A percentile compares a stretch with the other conserved stretches of the same genome.
These are phyloP conservation scores for Monochamus saltuarius DNA, from an alignment of 1,140 invertebrate genomes.

Conservation along the genomic window DNA sequence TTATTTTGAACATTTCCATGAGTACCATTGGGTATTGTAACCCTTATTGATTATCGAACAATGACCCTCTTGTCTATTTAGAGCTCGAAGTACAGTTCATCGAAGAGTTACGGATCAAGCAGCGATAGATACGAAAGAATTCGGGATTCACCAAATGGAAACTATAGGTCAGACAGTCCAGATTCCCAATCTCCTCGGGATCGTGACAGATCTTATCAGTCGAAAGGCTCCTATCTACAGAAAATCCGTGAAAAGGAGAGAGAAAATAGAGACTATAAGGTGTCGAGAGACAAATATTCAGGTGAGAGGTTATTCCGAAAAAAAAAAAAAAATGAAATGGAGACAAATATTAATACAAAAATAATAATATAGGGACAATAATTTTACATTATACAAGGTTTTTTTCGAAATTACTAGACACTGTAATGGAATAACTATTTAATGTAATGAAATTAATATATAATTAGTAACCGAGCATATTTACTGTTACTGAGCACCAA, in stretches of 20 bases:
- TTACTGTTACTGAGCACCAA: too few relatives aligned
- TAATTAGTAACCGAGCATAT: too few relatives aligned
- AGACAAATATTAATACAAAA: too few relatives aligned
- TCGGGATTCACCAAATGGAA: slow-evolving; percentile 73
- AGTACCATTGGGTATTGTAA: slow-evolving; percentile 4
- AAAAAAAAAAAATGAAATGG: too few relatives aligned
- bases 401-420: too few relatives aligned
- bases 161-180: slow-evolving; percentile 72
- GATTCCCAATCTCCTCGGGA: slow-evolving; percentile 68
- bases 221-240: slow-evolving; percentile 76
- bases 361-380: too few relatives aligned
- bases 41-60: neutral
- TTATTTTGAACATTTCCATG: slow-evolving; percentile 2
- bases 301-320: slow-evolving; percentile 53
- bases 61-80: slow-evolving; percentile 46
- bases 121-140: slow-evolving; percentile 62
- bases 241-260: slow-evolving; percentile 84
- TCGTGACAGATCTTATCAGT: slow-evolving; percentile 70
- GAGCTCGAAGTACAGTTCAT: slow-evolving; percentile 76
- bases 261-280: slow-evolving; percentile 87
- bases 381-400: too few relatives aligned
- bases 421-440: too few relatives aligned
- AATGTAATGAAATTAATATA: too few relatives aligned
- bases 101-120: slow-evolving; percentile 65
- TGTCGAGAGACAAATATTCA: slow-evolving; percentile 82